A percentile compares a stretch with the other conserved stretches of the same genome.
These are phyloP conservation scores for Furcifer pardalis DNA, from an alignment of 2,797 vertebrate genomes.

Conservation along the genomic window DNA sequence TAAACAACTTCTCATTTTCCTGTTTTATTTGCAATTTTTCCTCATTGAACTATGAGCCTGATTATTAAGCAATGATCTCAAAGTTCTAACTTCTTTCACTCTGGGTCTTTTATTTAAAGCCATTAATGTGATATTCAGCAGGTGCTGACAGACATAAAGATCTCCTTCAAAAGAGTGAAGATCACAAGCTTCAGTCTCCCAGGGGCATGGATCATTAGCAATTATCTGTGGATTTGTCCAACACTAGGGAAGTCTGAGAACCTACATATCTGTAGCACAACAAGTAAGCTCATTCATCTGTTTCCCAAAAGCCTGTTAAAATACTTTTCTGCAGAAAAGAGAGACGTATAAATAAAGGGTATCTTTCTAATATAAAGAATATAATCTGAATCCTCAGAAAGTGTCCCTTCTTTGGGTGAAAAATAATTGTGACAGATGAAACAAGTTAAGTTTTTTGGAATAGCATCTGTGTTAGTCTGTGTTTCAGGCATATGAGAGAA, in stretches of 20 bases:
- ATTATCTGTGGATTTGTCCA: slow-evolving; percentile 30
- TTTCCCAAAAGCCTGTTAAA: slow-evolving; percentile 34
- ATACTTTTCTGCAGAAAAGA: slow-evolving; percentile 16
- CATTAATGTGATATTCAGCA: slow-evolving; percentile 32
- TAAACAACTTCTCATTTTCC: slow-evolving; percentile 62
- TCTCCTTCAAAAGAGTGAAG: slow-evolving; percentile 31
- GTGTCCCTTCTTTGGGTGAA: neutral
- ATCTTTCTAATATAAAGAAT: neutral
- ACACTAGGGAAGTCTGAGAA: slow-evolving; percentile 28
- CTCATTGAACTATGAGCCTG: slow-evolving; percentile 33
- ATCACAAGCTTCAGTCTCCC: neutral
- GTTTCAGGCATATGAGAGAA: no score
- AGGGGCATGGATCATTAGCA: slow-evolving; percentile 1
- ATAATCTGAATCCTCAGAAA: neutral
- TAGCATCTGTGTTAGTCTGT: no score
- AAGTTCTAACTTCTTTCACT: slow-evolving; percentile 23
- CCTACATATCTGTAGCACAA: slow-evolving; percentile 13
- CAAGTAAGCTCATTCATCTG: neutral
- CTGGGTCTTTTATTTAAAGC: slow-evolving; percentile 35
- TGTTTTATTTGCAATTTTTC: neutral
- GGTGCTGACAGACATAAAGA: neutral
- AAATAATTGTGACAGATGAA: no score
- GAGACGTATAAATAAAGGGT: neutral
- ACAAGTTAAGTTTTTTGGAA: no score
- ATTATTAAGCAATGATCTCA: slow-evolving; percentile 22